Base-by-base conservation (phyloP, 2,888 invertebrate genomes). In the Diarsia rubi region DNA sequence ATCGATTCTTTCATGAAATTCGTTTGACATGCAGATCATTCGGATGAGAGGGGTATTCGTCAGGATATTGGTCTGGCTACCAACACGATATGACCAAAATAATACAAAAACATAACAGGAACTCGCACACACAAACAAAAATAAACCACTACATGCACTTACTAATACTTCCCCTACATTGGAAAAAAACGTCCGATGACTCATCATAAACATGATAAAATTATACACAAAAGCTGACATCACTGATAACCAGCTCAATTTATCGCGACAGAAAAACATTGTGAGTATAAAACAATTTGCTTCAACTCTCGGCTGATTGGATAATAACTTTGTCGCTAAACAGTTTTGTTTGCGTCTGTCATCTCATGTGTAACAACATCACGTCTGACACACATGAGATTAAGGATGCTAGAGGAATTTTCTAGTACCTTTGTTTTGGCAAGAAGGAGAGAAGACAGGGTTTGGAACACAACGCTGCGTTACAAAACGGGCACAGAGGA, bases 251-350 rank as follows among this genome's bases (percentile, higher is more conserved):
- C 68, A 71, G 84, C 76, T 52, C 49, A 75, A 70, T 78, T 83
- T 88, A 87, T 84, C 83, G 73, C 78, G 73, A 77, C 76, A 76
- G 79, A 78, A 75, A 83, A 84, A 86, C 83, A 79, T 76, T 76
- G 72, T 54, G 78, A 75, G 71, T 75, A 69, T 79, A 79, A 73
- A 84, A 84, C 82, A 84, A 86, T 86, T 86, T 78, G 86, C 75
- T 70, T 69, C 69, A 81, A 79, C 84, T 81, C 86, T 79, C 81
- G 76, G 73, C 83, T 84, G 81, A 88, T 89, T 89, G 86, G 86
- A 90, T 87, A 90, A 90, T 85, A 85, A 85, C 82, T 80, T 71
- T 81, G 83, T 86, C 75, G 75, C 78, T 79, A 83, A 87, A 83
- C 89, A 84, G 77, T 75, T 78, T 82, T 82, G 85, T 87, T 82